Conservation (phyloP, 2,113 vertebrate species). For the Tragelaphus strepsiceros region DNA sequence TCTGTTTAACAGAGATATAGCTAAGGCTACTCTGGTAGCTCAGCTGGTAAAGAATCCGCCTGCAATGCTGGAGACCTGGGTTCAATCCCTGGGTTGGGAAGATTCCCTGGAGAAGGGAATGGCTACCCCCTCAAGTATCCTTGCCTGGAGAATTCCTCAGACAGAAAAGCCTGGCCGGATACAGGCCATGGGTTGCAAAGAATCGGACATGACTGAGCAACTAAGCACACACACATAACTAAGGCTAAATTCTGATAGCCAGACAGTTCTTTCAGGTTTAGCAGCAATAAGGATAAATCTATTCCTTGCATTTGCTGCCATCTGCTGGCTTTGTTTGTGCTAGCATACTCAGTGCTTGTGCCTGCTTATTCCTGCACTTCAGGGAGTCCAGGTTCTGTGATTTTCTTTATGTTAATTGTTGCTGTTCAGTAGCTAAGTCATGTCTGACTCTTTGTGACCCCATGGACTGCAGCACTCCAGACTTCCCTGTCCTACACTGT, state of each 20-base stretch:
- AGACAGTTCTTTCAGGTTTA: not conserved
- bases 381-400: not conserved
- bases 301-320: not conserved
- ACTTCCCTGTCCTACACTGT: too few species aligned
- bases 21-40: not conserved
- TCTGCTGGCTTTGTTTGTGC: not conserved
- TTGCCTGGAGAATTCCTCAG: not conserved
- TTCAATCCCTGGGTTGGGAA: not conserved
- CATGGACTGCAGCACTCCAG: too few species aligned
- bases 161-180: not conserved
- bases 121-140: not conserved
- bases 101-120: not conserved
- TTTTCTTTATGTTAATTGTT: not conserved
- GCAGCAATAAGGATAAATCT: not conserved
- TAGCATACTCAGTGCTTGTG: not conserved
- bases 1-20: not conserved
- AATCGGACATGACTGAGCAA: not conserved
- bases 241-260: not conserved
- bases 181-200: not conserved
- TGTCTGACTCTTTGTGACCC: too few species aligned
- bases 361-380: not conserved
- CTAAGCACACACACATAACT: not conserved
- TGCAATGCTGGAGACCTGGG: not conserved
- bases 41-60: not conserved
- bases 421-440: not conserved